These are phyloP conservation scores for Muscicapa striata DNA, from an alignment of 2,797 vertebrate species.

Conservation along the genomic window DNA sequence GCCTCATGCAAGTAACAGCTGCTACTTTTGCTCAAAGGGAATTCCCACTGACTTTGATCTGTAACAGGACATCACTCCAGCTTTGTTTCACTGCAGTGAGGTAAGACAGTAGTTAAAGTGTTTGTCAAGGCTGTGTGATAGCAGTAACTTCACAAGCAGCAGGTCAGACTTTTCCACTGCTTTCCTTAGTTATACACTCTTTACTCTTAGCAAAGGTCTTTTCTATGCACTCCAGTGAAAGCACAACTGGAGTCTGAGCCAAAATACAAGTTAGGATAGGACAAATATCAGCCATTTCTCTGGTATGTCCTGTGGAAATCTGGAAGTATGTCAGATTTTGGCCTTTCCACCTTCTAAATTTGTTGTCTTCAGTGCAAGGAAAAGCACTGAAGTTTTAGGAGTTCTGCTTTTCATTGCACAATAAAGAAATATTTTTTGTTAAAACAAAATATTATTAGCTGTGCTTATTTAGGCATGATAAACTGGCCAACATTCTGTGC, in stretches of 20 bases:
- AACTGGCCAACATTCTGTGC: neutral
- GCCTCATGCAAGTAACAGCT: slow-evolving; percentile 32
- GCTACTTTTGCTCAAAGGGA: slow-evolving; percentile 59
- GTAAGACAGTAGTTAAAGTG: neutral
- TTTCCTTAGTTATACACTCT: neutral
- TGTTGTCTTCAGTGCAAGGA: neutral
- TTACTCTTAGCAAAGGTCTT: neutral
- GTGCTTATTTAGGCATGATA: neutral
- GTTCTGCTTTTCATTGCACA: neutral
- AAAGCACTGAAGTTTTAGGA: neutral
- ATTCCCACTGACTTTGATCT: slow-evolving; percentile 57
- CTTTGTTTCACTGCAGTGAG: neutral
- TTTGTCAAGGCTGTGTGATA: neutral
- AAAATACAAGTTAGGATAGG: neutral
- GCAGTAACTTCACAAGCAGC: neutral
- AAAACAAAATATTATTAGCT: neutral
- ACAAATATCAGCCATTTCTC: neutral
- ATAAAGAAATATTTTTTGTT: neutral
- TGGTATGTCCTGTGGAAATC: neutral
- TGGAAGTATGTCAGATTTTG: neutral
- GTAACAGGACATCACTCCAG: neutral
- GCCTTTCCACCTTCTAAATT: neutral
- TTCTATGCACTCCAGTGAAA: neutral
- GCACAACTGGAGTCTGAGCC: neutral
- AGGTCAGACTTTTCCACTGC: neutral